Conservation (phyloP, 2,888 invertebrate species). For the Thecophora atra region DNA sequence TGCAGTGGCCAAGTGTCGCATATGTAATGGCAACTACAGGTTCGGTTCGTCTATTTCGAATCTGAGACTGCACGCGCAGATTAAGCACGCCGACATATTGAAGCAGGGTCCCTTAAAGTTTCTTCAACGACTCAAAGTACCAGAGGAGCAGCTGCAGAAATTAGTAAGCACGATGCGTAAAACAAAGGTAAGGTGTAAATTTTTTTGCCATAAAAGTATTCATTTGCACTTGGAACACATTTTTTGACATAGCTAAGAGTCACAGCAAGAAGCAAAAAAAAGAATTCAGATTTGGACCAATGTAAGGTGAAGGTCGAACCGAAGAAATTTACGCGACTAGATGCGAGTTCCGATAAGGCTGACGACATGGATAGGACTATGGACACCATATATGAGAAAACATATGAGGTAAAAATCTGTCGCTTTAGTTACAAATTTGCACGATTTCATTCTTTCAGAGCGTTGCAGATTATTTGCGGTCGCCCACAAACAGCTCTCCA, state of each 20-base stretch:
- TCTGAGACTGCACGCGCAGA: constrained; percentile 19
- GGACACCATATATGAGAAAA: constrained; percentile 25
- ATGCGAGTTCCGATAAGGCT: not conserved
- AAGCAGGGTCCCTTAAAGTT: constrained; percentile 22
- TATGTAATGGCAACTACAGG: constrained; percentile 26
- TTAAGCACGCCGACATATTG: constrained; percentile 23
- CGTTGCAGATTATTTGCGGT: constrained; percentile 14
- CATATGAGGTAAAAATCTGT: constrained; percentile 21
- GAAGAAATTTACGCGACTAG: not conserved
- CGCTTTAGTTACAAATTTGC: not conserved
- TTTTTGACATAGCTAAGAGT: not conserved
- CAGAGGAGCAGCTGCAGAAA: not conserved
- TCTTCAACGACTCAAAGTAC: constrained; percentile 15
- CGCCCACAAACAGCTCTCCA: not conserved
- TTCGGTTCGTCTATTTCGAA: constrained; percentile 32
- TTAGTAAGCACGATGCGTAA: not conserved
- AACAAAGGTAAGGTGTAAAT: not conserved
- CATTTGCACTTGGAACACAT: not conserved
- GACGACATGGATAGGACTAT: not conserved
- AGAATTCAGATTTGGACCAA: not conserved
- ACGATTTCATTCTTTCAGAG: constrained; percentile 9
- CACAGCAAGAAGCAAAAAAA: not conserved
- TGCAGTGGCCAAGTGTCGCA: constrained; percentile 20
- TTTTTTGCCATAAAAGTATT: no score
- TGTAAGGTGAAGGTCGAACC: not conserved